These are phyloP conservation scores for Virgularia gustaviana DNA, from an alignment of 92 coral and sea anemone species.

Conservation along the genomic window DNA sequence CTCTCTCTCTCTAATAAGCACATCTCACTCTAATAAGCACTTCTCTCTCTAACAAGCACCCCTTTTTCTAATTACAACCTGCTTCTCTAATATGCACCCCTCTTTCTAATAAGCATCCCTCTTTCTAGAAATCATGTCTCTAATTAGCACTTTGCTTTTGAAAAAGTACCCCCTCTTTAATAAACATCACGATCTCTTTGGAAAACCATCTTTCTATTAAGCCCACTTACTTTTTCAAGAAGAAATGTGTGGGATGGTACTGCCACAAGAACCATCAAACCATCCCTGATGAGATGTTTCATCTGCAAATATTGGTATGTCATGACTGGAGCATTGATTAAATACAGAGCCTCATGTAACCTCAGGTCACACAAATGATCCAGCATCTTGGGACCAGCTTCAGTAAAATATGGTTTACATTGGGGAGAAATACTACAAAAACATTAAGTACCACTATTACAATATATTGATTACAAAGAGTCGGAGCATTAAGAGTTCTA, in stretches of 20 bases:
- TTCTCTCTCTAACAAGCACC: no score
- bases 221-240: constrained; percentile 57
- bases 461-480: not conserved
- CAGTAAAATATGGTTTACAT: constrained; percentile 67
- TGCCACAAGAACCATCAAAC: constrained; percentile 78
- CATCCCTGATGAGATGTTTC: constrained; percentile 59
- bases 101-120: no score
- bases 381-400: constrained; percentile 81
- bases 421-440: not conserved
- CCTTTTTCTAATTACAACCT: no score
- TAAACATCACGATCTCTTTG: no score
- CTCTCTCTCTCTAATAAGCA: no score
- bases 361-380: constrained; percentile 71
- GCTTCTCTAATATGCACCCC: no score
- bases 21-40: no score
- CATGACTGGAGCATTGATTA: constrained; percentile 40
- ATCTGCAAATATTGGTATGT: constrained; percentile 10
- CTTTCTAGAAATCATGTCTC: no score
- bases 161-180: no score
- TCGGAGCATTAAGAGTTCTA: not conserved
- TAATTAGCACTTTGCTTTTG: no score
- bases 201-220: not conserved
- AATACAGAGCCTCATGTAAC: constrained; percentile 69
- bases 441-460: not conserved
- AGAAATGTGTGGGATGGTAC: constrained; percentile 83